Conservation (phyloP, 2,888 invertebrate genomes). For the Rotaria magnacalcarata region DNA sequence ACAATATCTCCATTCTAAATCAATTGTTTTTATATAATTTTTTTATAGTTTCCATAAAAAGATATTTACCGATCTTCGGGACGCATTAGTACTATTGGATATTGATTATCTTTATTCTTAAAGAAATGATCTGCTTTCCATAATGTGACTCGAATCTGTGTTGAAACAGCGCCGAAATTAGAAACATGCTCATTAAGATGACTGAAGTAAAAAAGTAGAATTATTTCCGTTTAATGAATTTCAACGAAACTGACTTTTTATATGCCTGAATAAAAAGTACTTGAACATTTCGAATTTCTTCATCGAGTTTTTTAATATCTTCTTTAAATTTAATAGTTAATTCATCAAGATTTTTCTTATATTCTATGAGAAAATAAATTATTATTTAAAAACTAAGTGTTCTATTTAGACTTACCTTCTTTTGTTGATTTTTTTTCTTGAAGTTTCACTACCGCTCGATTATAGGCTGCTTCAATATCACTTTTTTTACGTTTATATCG, state of each 20-base stretch:
- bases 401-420: neutral
- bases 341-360: neutral
- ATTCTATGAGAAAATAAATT: neutral
- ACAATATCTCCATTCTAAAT: neutral
- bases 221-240: neutral
- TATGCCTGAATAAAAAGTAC: constrained; percentile 5
- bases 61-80: neutral
- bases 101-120: neutral
- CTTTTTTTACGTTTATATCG: constrained; percentile 17
- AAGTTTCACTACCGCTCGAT: neutral
- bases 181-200: constrained; percentile 1
- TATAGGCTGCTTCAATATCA: neutral
- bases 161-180: neutral
- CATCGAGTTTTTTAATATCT: neutral
- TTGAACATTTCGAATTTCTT: constrained; percentile 1
- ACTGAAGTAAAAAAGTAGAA: neutral
- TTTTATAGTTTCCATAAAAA: neutral
- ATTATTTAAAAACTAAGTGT: neutral
- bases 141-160: neutral
- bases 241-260: neutral
- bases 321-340: neutral
- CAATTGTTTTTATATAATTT: too few relatives aligned
- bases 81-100: neutral
- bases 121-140: neutral
- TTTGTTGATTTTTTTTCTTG: neutral